phyloP scores from a whole-genome alignment of 1,140 invertebrate species.

The Hermetia illucens region DNA sequence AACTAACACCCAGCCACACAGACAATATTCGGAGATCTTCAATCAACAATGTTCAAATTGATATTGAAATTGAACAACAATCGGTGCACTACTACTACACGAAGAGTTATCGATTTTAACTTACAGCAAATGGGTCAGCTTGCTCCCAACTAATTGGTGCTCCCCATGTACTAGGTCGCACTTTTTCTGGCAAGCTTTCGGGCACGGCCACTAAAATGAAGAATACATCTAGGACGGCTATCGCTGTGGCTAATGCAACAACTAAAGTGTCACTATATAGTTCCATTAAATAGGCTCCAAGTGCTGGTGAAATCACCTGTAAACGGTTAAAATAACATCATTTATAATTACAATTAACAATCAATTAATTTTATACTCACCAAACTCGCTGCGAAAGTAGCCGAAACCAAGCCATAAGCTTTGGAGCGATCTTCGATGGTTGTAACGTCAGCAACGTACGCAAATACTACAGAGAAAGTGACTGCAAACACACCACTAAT shows the following conservation, averaged over 20 bases:
- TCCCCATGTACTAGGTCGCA: slow-evolving; percentile 59
- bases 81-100: not conserved
- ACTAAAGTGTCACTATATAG: slow-evolving; percentile 86
- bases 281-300: slow-evolving; percentile 86
- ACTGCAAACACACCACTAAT: slow-evolving; percentile 98
- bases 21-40: not conserved
- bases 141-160: slow-evolving; percentile 89
- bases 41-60: not conserved
- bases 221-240: slow-evolving; percentile 92
- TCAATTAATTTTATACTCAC: slow-evolving; percentile 32
- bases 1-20: not conserved
- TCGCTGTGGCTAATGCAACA: slow-evolving; percentile 88
- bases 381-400: slow-evolving; percentile 97
- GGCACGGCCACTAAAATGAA: slow-evolving; percentile 97
- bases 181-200: slow-evolving; percentile 92
- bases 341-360: slow-evolving; percentile 1
- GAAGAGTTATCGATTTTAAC: too few species aligned
- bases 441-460: slow-evolving; percentile 99
- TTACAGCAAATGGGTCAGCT: slow-evolving; percentile 91
- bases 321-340: slow-evolving; percentile 1
- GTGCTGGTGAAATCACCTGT: slow-evolving; percentile 74
- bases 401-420: slow-evolving; percentile 94
- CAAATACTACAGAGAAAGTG: slow-evolving; percentile 97
- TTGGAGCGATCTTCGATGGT: slow-evolving; percentile 88
- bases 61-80: not conserved